Percentiles rank a stretch among this genome's conserved stretches.
phyloP scores from a whole-genome alignment of 2,888 invertebrate species.

The Proisotoma minuta region DNA sequence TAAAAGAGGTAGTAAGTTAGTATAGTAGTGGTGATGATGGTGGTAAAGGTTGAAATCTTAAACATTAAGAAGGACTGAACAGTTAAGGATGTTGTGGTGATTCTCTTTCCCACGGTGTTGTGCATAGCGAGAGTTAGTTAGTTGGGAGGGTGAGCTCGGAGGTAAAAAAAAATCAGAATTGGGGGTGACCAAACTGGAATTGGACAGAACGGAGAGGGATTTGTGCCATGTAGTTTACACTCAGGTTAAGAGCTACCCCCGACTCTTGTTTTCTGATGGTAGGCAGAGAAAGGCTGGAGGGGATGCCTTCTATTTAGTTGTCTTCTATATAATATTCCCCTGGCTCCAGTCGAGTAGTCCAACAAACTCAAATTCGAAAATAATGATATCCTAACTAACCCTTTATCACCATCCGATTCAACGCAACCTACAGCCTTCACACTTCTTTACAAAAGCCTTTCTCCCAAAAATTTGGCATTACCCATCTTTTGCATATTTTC shows the following conservation, averaged over 20 bases:
- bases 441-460: background rate
- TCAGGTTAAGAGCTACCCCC: background rate
- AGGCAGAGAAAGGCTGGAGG: conserved; percentile 2
- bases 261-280: background rate
- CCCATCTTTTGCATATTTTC: background rate
- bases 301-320: no score
- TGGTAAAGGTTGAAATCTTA: conserved; percentile 3
- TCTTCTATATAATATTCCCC: background rate
- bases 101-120: conserved; percentile 24
- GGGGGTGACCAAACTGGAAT: conserved; percentile 30
- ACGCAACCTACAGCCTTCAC: background rate
- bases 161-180: conserved; percentile 19
- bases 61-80: conserved; percentile 8
- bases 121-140: conserved; percentile 8
- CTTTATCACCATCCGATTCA: background rate
- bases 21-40: background rate
- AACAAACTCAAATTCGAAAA: conserved; percentile 1
- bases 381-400: conserved; percentile 3
- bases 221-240: background rate
- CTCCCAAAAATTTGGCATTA: background rate
- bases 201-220: conserved; percentile 7
- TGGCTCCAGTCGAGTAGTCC: conserved; percentile 6
- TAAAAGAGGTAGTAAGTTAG: background rate
- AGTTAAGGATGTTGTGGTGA: conserved; percentile 1
- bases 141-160: conserved; percentile 11